Evolutionary conservation across 2,888 invertebrate species (phyloP), one percentile per base, ranked within the genome.

Genomic region (Drosophila greeni): DNA sequence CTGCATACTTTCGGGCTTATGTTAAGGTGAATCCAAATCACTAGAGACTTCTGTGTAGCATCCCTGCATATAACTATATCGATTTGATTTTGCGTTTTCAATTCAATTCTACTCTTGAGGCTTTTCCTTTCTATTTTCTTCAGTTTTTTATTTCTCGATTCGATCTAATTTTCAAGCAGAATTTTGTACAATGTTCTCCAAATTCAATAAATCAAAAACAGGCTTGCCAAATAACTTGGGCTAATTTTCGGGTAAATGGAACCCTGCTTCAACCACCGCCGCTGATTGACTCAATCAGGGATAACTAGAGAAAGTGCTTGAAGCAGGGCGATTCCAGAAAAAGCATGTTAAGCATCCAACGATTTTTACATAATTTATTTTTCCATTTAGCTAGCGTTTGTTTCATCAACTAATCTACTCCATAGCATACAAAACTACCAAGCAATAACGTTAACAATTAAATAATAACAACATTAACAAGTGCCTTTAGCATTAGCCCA

Each of bases 61-160:
- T 47, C 45, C 45, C 45, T 47, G 45, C 45, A 47, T 58, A 62
- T 62, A 51, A 59, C 49, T 53, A 66, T 57, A 57, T 66, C 31
- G 16, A 51, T 66, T 67, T 66, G 23, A 52, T 42, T 74, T 72
- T 61, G 45, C 64, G 57, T 75, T 76, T 54, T 53, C 31, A 40
- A 57, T 66, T 54, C 47, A 62, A 54, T 65, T 65, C 52, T 58
- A 47, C 42, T 40, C 57, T 52, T 65, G 5, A 65, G 64, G 37
- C 37, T 57, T 31, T 59, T 77, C 1, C 37, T 58, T 76, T 75
- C 7, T n/a, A 23, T 59, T 77, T 75, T 76, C 52, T 65, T 66
- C 57, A 23, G 33, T 48, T 54, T 3, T 16, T 62, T 12, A 29
- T 62, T 62, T 62, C 36, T 62, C 62, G 14, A 62, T 62, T 60